Conservation (phyloP, 2,113 vertebrate genomes). For the cat (Felis catus) region DNA sequence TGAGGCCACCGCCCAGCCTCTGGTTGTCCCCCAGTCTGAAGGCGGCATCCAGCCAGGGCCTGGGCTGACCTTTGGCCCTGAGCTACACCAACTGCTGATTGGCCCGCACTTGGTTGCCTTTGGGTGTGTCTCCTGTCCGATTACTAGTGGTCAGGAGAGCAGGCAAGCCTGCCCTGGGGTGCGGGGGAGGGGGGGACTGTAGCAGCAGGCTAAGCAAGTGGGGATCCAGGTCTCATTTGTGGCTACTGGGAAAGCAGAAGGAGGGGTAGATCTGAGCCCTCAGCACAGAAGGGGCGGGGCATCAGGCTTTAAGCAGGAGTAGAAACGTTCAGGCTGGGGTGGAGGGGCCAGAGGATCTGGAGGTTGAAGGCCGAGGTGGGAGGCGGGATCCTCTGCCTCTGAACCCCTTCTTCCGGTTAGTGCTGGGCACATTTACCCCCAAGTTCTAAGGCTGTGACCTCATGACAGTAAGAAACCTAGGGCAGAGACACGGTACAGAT, state of each 20-base stretch:
- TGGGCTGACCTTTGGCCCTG: not conserved
- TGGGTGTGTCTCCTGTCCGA: not conserved
- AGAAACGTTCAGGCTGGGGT: not conserved
- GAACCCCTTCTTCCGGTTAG: not conserved
- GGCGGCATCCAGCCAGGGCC: not conserved
- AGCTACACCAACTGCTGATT: not conserved
- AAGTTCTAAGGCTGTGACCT: not conserved
- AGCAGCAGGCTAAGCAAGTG: not conserved
- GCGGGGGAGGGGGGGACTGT: not conserved
- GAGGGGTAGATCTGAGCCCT: too few relatives aligned
- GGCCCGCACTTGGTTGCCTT: not conserved
- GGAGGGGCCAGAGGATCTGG: not conserved
- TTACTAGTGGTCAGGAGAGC: not conserved
- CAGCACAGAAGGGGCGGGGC: not conserved
- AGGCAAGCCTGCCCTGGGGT: not conserved
- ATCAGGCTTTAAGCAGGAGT: not conserved
- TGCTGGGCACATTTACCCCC: fast-evolving
- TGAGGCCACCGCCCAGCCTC: not conserved
- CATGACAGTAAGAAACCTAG: not conserved
- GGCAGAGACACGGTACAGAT: constrained; percentile 69
- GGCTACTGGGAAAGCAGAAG: not conserved
- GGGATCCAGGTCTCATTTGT: not conserved
- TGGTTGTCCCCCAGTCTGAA: not conserved
- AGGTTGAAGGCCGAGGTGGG: not conserved
- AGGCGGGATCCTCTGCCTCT: not conserved